Conservation (phyloP, 2,797 vertebrate species). For the Chelidonichthys spinosus region DNA sequence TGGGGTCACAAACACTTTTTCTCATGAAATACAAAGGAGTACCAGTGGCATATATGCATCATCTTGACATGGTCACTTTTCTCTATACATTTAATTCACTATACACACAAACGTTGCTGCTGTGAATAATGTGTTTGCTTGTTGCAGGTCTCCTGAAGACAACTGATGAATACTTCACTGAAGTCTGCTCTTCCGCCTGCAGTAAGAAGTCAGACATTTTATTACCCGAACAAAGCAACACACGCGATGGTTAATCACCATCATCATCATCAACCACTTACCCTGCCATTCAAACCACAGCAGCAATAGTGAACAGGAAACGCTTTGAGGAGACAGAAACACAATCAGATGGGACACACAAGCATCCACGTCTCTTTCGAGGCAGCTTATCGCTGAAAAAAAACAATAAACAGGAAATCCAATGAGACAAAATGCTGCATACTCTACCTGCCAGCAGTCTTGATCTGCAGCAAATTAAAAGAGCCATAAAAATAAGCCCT, state of each 20-base stretch:
- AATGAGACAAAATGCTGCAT: background rate
- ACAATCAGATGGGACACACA: background rate
- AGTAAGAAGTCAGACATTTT: slow-evolving; percentile 15
- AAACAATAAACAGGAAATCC: slow-evolving; percentile 23
- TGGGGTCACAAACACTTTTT: background rate
- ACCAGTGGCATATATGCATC: background rate
- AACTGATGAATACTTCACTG: slow-evolving; percentile 65
- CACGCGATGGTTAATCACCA: background rate
- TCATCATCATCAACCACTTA: background rate
- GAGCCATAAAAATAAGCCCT: slow-evolving; percentile 28
- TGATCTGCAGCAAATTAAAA: slow-evolving; percentile 35
- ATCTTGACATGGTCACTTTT: background rate
- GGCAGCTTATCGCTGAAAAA: background rate
- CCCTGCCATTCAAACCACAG: slow-evolving; percentile 9
- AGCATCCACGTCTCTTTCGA: background rate
- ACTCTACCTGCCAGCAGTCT: slow-evolving; percentile 42
- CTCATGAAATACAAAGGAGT: background rate
- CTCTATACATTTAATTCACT: slow-evolving; percentile 59
- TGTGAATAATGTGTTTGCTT: background rate
- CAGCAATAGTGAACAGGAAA: slow-evolving; percentile 2
- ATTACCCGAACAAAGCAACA: background rate
- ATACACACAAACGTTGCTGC: slow-evolving; percentile 55
- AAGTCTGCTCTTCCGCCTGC: slow-evolving; percentile 42
- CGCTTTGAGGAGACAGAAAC: slow-evolving; percentile 30
- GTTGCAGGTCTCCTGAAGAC: slow-evolving; percentile 33